These are phyloP conservation scores for Erebia palarica DNA, from an alignment of 2,888 invertebrate species.

Conservation along the genomic window DNA sequence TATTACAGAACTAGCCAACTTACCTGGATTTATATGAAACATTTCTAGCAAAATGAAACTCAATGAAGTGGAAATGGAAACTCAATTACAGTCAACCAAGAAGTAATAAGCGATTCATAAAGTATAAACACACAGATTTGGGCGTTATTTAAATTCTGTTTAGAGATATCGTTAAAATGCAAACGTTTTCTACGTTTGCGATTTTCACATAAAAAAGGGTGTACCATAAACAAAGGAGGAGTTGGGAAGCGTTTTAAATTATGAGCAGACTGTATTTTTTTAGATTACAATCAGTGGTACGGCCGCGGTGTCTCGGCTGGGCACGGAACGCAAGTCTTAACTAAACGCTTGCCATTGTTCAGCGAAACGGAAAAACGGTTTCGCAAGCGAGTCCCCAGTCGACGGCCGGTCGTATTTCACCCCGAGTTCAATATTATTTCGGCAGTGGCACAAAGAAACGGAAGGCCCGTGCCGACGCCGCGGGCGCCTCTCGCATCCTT, in stretches of 20 bases:
- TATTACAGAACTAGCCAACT: not conserved
- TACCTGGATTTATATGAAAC: not conserved
- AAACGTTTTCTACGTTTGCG: too few species aligned
- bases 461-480: conserved; percentile 71
- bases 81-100: too few species aligned
- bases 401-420: conserved; percentile 76
- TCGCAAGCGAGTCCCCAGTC: conserved; percentile 65
- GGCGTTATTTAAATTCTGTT: too few species aligned
- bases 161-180: too few species aligned
- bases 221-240: conserved; percentile 22
- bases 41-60: not conserved
- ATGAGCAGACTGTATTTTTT: conserved; percentile 28
- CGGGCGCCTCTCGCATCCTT: conserved; percentile 70
- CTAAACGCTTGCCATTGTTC: conserved; percentile 73
- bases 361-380: conserved; percentile 76
- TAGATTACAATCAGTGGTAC: conserved; percentile 46
- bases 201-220: conserved; percentile 12
- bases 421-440: conserved; percentile 80
- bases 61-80: too few species aligned
- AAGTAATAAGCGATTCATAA: too few species aligned
- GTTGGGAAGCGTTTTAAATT: conserved; percentile 28
- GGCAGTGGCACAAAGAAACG: conserved; percentile 76
- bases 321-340: conserved; percentile 62
- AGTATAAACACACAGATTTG: too few species aligned
- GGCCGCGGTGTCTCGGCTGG: conserved; percentile 48